Evolutionary conservation across 1,140 invertebrate genomes (phyloP).

Genomic region (Trigoniulus corallinus): DNA sequence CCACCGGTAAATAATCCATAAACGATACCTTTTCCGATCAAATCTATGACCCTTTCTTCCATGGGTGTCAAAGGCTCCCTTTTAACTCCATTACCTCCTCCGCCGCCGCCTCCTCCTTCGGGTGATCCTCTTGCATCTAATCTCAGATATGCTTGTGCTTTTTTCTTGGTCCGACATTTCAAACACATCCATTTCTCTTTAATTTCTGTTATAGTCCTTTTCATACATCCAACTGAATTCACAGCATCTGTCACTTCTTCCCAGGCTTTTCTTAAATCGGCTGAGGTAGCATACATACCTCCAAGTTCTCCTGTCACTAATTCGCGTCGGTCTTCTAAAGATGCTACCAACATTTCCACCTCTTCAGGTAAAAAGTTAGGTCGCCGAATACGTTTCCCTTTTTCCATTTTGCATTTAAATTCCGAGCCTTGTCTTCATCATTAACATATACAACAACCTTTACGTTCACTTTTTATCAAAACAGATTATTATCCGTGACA

Average conservation of each 20-base stretch:
- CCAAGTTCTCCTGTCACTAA: background rate
- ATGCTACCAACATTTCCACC: background rate
- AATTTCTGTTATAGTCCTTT: background rate
- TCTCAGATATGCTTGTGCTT: background rate
- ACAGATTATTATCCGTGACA: no score
- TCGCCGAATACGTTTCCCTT: background rate
- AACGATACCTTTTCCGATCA: background rate
- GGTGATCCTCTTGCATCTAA: background rate
- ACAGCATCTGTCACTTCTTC: background rate
- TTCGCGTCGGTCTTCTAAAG: background rate
- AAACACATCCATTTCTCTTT: background rate
- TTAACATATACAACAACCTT: no score
- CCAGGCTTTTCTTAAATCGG: background rate
- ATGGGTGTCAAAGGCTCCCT: background rate
- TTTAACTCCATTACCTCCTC: background rate
- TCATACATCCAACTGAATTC: background rate
- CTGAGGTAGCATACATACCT: background rate
- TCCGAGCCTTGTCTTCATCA: no score
- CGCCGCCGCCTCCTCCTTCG: background rate
- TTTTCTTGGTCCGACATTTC: background rate
- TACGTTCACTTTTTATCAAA: no score
- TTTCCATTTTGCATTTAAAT: no score
- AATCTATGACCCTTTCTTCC: background rate
- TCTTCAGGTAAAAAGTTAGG: background rate
- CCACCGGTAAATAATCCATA: background rate